These are phyloP conservation scores for Proteles cristata DNA, from an alignment of 2,113 vertebrate species.

Conservation along the genomic window DNA sequence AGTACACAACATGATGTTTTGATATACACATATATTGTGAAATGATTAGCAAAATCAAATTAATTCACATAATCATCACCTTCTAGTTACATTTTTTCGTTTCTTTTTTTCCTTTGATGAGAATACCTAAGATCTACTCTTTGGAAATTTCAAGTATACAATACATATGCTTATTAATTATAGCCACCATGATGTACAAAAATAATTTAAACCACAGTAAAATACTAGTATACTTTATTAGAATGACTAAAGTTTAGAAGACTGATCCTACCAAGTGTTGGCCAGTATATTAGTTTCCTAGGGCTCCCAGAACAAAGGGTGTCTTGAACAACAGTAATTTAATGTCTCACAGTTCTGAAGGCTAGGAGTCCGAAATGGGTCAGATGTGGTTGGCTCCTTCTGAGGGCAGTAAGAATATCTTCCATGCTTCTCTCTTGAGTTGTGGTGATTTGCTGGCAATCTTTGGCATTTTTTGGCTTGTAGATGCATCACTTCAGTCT, in stretches of 20 bases:
- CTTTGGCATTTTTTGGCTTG: neutral
- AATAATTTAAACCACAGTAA: constrained; percentile 3
- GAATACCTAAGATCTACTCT: neutral
- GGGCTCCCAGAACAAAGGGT: neutral
- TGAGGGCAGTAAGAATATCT: neutral
- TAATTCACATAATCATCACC: neutral
- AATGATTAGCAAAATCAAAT: neutral
- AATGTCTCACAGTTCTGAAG: neutral
- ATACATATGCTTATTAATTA: neutral
- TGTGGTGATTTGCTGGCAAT: neutral
- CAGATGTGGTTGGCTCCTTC: neutral
- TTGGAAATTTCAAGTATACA: neutral
- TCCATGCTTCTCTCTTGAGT: neutral
- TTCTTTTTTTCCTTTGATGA: neutral
- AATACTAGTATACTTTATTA: neutral
- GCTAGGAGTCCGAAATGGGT: neutral
- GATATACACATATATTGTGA: neutral
- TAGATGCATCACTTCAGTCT: neutral
- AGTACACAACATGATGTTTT: neutral
- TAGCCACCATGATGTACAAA: neutral
- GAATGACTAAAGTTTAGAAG: neutral
- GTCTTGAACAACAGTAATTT: neutral
- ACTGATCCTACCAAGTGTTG: neutral
- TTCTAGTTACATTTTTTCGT: neutral
- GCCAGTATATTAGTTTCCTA: neutral